Conservation (phyloP, 2,113 vertebrate species). For the Pterophyllum scalare region DNA sequence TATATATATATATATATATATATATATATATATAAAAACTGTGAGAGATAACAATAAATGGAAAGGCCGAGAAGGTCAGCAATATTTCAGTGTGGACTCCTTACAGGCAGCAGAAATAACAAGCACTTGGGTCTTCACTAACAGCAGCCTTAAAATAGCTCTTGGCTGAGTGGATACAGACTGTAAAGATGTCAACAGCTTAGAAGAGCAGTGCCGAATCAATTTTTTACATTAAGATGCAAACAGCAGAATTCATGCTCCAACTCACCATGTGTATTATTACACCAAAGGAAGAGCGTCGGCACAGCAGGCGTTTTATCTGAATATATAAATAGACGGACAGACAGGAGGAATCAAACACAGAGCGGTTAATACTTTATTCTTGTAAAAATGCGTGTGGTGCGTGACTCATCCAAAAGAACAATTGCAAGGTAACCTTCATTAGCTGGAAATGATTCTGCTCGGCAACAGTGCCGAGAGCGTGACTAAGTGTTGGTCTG, state of each 20-base stretch:
- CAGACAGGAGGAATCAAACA: background rate
- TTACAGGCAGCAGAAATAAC: conserved; percentile 45
- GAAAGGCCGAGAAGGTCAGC: background rate
- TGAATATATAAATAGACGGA: background rate
- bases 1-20: no score
- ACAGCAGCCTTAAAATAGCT: conserved; percentile 62
- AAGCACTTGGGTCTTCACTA: conserved; percentile 51
- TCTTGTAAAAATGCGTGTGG: background rate
- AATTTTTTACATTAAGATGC: conserved; percentile 13
- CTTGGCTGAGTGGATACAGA: conserved; percentile 49
- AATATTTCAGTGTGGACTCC: background rate
- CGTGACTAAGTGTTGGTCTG: background rate
- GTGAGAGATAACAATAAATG: background rate
- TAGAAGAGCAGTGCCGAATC: conserved; percentile 14
- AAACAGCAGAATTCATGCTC: background rate
- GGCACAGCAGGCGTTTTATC: background rate
- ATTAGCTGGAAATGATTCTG: background rate
- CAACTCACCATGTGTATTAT: background rate
- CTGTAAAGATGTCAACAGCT: conserved; percentile 62
- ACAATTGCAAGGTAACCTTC: background rate
- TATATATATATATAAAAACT: no score
- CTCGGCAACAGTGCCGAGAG: background rate
- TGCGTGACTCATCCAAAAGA: background rate
- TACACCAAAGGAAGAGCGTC: background rate
- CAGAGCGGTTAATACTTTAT: background rate